These are phyloP conservation scores for Morpho helenor DNA, from an alignment of 2,888 invertebrate species.

Conservation along the genomic window DNA sequence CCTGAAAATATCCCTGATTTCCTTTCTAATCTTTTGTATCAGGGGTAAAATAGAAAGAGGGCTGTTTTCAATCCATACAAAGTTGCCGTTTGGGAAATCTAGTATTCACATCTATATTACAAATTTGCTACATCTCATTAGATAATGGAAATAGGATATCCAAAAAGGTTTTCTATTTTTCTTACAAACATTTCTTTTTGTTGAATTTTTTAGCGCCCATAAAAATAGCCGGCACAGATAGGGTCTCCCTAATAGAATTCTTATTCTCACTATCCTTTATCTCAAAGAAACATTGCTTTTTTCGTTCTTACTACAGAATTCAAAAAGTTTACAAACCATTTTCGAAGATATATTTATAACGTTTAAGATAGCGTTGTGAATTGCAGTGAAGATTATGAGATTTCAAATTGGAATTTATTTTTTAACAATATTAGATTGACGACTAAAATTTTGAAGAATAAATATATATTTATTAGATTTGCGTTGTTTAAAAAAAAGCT, in stretches of 20 bases:
- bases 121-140: slow-evolving; percentile 23
- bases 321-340: neutral
- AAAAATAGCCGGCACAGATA: slow-evolving; percentile 18
- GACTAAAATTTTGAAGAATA: too few relatives aligned
- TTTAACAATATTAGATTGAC: too few relatives aligned
- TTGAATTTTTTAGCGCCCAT: slow-evolving; percentile 17
- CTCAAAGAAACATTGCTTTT: slow-evolving; percentile 9
- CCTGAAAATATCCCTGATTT: too few relatives aligned
- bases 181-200: slow-evolving; percentile 17
- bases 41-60: neutral
- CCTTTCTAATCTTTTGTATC: too few relatives aligned
- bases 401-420: too few relatives aligned
- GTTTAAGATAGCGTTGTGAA: too few relatives aligned
- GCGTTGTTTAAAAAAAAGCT: too few relatives aligned
- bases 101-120: slow-evolving; percentile 10
- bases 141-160: slow-evolving; percentile 19
- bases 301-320: slow-evolving; percentile 3
- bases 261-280: slow-evolving; percentile 13
- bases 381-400: too few relatives aligned
- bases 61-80: slow-evolving; percentile 13
- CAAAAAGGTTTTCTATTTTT: slow-evolving; percentile 19
- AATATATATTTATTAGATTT: too few relatives aligned
- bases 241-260: slow-evolving; percentile 14
- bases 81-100: slow-evolving; percentile 4
- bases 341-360: neutral